A percentile compares a stretch with the other conserved stretches of the same genome.
Conservation (phyloP, 2,888 invertebrate genomes). For the Mythimna pallens region DNA sequence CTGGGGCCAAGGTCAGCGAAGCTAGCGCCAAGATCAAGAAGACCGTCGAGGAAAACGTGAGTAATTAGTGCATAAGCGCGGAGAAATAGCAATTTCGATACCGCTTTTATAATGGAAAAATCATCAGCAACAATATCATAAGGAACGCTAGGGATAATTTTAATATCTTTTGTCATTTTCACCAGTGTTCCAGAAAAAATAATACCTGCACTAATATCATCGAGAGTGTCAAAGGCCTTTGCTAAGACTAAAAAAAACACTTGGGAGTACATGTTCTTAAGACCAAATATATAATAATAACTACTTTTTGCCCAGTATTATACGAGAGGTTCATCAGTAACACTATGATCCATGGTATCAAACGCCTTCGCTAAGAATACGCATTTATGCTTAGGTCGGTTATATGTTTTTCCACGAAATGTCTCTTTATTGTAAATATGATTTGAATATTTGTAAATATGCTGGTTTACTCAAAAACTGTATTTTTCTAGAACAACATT, state of each 20-base stretch:
- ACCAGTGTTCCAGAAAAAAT: not conserved
- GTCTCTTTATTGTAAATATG: no score
- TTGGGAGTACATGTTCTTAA: not conserved
- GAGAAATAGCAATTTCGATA: not conserved
- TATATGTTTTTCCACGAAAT: no score
- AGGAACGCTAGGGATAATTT: not conserved
- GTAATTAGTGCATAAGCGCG: constrained; percentile 77
- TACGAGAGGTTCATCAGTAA: no score
- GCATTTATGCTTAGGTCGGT: not conserved
- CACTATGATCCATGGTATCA: not conserved
- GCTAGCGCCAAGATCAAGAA: constrained; percentile 98
- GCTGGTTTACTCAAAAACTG: not conserved
- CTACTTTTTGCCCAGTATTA: not conserved
- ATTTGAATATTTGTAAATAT: no score
- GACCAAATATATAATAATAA: not conserved
- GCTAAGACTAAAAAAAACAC: not conserved
- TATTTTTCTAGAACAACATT: not conserved
- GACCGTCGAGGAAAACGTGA: constrained; percentile 98
- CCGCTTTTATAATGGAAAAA: not conserved
- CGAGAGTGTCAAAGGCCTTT: constrained; percentile 10
- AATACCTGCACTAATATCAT: not conserved
- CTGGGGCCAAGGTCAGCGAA: constrained; percentile 97
- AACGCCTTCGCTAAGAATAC: constrained; percentile 7
- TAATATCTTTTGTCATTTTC: not conserved
- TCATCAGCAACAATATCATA: not conserved